These are phyloP conservation scores for Bufotes viridis DNA, from an alignment of 2,797 vertebrate species.

Conservation along the genomic window DNA sequence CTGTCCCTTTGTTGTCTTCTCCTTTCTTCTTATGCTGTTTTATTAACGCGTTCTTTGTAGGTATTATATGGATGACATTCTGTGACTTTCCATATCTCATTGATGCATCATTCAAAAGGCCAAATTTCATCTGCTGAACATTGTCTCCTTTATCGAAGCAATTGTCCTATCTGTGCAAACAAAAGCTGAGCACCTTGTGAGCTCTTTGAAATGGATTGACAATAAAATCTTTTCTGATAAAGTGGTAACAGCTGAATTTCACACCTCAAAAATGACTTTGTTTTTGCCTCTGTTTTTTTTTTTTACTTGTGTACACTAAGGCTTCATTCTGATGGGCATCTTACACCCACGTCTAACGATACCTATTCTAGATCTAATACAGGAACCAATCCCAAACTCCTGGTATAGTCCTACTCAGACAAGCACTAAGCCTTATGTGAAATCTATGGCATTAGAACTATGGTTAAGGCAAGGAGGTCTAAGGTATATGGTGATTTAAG, in stretches of 20 bases:
- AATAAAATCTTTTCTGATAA: constrained; percentile 32
- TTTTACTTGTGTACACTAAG: neutral
- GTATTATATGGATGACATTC: constrained; percentile 55
- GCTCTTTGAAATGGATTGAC: neutral
- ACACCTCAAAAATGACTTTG: neutral
- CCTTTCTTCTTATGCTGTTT: constrained; percentile 21
- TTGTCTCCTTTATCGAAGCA: constrained; percentile 40
- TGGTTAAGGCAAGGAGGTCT: too few relatives aligned
- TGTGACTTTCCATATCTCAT: constrained; percentile 51
- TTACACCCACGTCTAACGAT: too few relatives aligned
- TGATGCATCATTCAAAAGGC: constrained; percentile 60
- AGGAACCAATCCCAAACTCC: too few relatives aligned
- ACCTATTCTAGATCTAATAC: too few relatives aligned
- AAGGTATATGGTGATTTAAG: too few relatives aligned
- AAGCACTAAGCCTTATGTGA: too few relatives aligned
- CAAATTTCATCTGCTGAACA: constrained; percentile 54
- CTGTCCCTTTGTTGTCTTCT: constrained; percentile 28
- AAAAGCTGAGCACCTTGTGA: constrained; percentile 26
- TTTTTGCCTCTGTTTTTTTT: neutral
- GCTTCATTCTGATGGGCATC: too few relatives aligned
- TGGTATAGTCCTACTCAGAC: too few relatives aligned
- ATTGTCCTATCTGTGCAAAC: constrained; percentile 38
- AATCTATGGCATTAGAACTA: too few relatives aligned
- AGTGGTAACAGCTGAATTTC: neutral
- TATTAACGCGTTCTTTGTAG: constrained; percentile 53